Base-by-base conservation (phyloP, 2,113 vertebrate species). In the Bettongia penicillata region DNA sequence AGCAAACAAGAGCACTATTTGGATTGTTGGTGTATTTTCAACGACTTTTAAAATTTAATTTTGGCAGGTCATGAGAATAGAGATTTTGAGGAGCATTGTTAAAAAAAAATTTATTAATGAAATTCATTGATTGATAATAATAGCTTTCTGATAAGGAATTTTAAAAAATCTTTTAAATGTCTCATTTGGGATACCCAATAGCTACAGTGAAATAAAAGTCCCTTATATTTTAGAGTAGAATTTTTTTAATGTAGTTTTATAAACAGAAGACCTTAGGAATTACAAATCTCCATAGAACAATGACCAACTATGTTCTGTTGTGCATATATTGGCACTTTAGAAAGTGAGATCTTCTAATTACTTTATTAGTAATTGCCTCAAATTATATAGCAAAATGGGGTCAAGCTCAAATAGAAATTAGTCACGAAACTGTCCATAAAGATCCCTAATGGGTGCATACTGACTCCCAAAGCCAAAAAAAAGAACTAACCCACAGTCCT, bases 331-430 rank as follows among this genome's bases (percentile, higher is more conserved):
- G 91, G 43, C 48, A 28, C 90, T 51, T 53, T 97, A 94, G 50
- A 68, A 68, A 68, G 61, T 50, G 37, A 14, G 94, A 97, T 53
- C 89, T 37, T 91, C 24, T 91, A 57, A 92, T 95, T 50, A 95
- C 50, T 89, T 94, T 91, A 77, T 96, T 92, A 89, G 25, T 68
- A 97, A 93, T 97, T 95, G 96, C 90, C 48, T 97, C 93, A 55
- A 96, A 92, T 96, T 61, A 51, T 90, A 2, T 90, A 93, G 51
- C 51, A 77, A 77, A 43, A 43, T 77, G 68, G 14, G 43, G 6
- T 77, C 37, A 77, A 77, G n/a, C 16, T 77, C 37, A 43, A 77
- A 77, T 77, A 2, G 68, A 77, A n/a, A 43, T 22, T 37, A 77
- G 68, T 37, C 37, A 77, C 16, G n/a, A 77, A 77, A 43, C 14